Evolutionary conservation across 2,113 vertebrate genomes (phyloP).

Genomic region (Gobius niger): DNA sequence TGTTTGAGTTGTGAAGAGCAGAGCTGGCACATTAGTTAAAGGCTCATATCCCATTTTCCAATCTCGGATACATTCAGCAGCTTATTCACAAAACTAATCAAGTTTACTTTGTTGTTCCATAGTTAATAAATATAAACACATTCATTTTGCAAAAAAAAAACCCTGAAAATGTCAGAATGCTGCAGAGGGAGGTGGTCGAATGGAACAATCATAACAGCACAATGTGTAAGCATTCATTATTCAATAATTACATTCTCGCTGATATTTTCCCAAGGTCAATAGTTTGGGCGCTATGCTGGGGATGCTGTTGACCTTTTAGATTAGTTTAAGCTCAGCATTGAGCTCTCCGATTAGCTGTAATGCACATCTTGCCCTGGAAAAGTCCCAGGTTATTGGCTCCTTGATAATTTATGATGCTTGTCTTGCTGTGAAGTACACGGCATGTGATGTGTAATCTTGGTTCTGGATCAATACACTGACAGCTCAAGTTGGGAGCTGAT

Average conservation of each 20-base stretch:
- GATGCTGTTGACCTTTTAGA: constrained; percentile 58
- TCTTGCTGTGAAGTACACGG: constrained; percentile 39
- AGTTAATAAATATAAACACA: constrained; percentile 35
- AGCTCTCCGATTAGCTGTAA: constrained; percentile 40
- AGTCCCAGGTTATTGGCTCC: constrained; percentile 46
- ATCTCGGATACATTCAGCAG: constrained; percentile 12
- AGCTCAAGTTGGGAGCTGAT: constrained; percentile 51
- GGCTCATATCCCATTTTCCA: constrained; percentile 26
- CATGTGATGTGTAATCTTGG: constrained; percentile 58
- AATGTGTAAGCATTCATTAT: constrained; percentile 21
- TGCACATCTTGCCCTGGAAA: constrained; percentile 40
- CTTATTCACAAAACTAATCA: constrained; percentile 27
- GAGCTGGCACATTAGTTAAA: constrained; percentile 15
- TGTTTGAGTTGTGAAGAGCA: constrained; percentile 28
- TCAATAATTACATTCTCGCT: constrained; percentile 43
- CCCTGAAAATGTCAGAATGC: constrained; percentile 15
- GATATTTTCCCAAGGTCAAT: constrained; percentile 61
- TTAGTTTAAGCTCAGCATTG: constrained; percentile 51
- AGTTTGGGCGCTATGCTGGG: constrained; percentile 13
- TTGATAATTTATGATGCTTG: constrained; percentile 66
- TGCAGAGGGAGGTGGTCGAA: constrained; percentile 7
- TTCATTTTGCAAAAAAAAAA: constrained; percentile 17
- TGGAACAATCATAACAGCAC: constrained; percentile 7
- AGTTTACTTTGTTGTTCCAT: constrained; percentile 39
- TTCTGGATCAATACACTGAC: constrained; percentile 57